Evolutionary conservation across 2,888 invertebrate species (phyloP), one percentile per base, ranked within the genome.

Genomic region (Eilema caniola): DNA sequence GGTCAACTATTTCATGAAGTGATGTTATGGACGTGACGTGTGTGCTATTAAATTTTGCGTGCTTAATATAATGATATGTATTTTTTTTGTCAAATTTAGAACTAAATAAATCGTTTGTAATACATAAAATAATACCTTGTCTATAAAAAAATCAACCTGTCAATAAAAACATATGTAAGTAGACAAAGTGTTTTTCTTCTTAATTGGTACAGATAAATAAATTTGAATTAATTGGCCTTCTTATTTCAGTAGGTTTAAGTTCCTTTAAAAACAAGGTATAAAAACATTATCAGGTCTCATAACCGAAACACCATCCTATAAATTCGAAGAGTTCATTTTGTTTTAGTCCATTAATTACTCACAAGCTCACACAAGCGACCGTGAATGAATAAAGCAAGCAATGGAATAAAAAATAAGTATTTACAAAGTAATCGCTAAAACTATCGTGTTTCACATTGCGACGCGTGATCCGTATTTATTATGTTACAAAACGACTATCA

Each of bases 401-500:
- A 72, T 79, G 67, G 64, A 77, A 67, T 75, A 73, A 72, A 74
- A 74, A 76, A 75, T 74, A 80, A 77, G 74, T 90, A 90, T 90
- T 85, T 90, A 90, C 89, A 89, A 81, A 80, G 33, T 72, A 73
- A 69, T 62, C 25, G 53, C 67, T 82, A 80, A 76, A 75, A 73
- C 79, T 84, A 86, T 80, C 67, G 77, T 82, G 85, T 83, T 75
- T 57, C 71, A 71, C 73, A 76, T 76, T 79, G 89, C 88, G 83
- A 86, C 74, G 88, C 86, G 87, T 89, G 88, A 84, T 81, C 76
- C 77, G 72, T 83, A 84, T 83, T 70, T 82, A 77, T 83, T 82
- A 78, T 74, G 75, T 85, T 83, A 85, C 87, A 88, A 89, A 88
- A 87, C 86, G 87, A 90, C 89, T 91, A 92, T 86, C 76, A 81